Evolutionary conservation across 1,140 invertebrate species (phyloP), one percentile per base, ranked within the genome.

Genomic region (Propsilocerus akamusi): DNA sequence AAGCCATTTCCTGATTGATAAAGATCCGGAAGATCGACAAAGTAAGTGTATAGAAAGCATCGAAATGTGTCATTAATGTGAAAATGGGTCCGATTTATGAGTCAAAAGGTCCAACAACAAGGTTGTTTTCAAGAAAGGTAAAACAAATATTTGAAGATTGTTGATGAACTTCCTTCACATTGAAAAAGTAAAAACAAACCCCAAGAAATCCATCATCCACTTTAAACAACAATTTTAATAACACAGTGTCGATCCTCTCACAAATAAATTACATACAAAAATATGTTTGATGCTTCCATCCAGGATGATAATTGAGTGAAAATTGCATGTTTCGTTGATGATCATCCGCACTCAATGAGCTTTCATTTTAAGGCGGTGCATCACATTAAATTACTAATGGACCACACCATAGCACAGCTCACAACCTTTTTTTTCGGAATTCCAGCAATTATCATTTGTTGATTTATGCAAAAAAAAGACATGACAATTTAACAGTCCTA

Each of bases 81-180:
- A n/a, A n/a, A n/a, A n/a, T n/a, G n/a, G n/a, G n/a, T n/a, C n/a
- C n/a, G n/a, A n/a, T n/a, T n/a, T n/a, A n/a, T n/a, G n/a, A n/a
- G n/a, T n/a, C n/a, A n/a, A n/a, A n/a, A n/a, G n/a, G n/a, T n/a
- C n/a, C n/a, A n/a, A n/a, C n/a, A n/a, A n/a, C n/a, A n/a, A n/a
- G n/a, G n/a, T n/a, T n/a, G n/a, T n/a, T n/a, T n/a, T n/a, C n/a
- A 17, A 41, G 34, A 41, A 30, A 41, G 34, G 22, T 41, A 41
- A 41, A 41, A 41, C 34, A 41, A 41, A 41, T 41, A 41, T 41
- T 41, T 41, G 34, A 41, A 41, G 28, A 41, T 20, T 41, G 34
- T 7, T 41, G n/a, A 41, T 41, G 34, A 41, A 10, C 22, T n/a
- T 17, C 17, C 5, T 41, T 17, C 8, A 8, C 14, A 17, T 17